These are phyloP conservation scores for Brachyistius frenatus DNA, from an alignment of 2,113 vertebrate genomes.

Conservation along the genomic window DNA sequence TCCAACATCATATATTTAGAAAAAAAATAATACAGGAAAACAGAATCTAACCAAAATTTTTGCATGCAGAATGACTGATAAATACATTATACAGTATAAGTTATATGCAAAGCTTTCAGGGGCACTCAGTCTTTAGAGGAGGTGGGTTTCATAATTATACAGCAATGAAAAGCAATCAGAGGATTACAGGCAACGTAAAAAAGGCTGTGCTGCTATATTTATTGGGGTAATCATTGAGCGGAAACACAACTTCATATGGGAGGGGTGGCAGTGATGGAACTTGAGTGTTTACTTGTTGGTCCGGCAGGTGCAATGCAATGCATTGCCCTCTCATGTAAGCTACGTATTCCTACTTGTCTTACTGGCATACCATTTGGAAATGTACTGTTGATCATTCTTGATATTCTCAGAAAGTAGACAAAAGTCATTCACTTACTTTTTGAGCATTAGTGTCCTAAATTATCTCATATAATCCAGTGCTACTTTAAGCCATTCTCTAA, in stretches of 20 bases:
- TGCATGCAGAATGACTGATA: slow-evolving; percentile 42
- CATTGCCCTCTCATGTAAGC: slow-evolving; percentile 25
- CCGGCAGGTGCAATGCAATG: slow-evolving; percentile 21
- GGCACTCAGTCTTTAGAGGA: slow-evolving; percentile 45
- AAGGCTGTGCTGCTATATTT: slow-evolving; percentile 62
- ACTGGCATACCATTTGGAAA: slow-evolving; percentile 18
- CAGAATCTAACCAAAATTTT: slow-evolving; percentile 31
- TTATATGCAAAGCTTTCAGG: slow-evolving; percentile 36
- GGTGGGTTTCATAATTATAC: slow-evolving; percentile 48
- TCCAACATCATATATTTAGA: slow-evolving; percentile 39
- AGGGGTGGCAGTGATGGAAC: slow-evolving; percentile 33
- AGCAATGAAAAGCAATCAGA: slow-evolving; percentile 49
- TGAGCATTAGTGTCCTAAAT: slow-evolving; percentile 44
- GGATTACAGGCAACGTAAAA: slow-evolving; percentile 47
- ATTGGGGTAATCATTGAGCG: slow-evolving; percentile 66
- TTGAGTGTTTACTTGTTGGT: background rate
- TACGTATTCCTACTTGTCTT: slow-evolving; percentile 1
- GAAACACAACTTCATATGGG: slow-evolving; percentile 60
- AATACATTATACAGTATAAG: slow-evolving; percentile 36
- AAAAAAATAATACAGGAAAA: slow-evolving; percentile 38
- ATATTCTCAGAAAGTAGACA: background rate
- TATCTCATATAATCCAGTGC: slow-evolving; percentile 35
- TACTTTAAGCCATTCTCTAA: slow-evolving; percentile 22
- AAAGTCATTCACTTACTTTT: slow-evolving; percentile 6
- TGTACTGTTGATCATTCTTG: background rate